Percentiles rank a stretch among this genome's conserved stretches.
phyloP scores from a whole-genome alignment of 1,140 invertebrate species.

The Drosophila sproati region DNA sequence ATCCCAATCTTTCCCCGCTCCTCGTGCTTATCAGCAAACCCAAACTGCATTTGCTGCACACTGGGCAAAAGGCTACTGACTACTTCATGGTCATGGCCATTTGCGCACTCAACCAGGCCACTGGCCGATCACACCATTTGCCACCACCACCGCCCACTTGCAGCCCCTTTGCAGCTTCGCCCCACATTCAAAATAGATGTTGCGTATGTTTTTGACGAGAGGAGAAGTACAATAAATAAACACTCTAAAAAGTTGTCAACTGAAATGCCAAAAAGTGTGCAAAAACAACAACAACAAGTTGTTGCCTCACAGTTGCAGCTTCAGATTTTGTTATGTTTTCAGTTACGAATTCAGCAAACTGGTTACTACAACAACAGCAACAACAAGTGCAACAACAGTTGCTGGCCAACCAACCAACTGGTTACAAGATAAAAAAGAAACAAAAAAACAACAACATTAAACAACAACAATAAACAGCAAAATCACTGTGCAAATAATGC shows the following conservation, averaged over 20 bases:
- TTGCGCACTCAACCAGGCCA: neutral
- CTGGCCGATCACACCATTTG: too few relatives aligned
- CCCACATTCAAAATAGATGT: neutral
- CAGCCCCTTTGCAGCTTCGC: neutral
- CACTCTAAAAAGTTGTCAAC: conserved; percentile 12
- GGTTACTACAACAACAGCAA: conserved; percentile 31
- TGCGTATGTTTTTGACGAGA: conserved; percentile 3
- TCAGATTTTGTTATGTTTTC: neutral
- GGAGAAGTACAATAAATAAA: conserved; percentile 1
- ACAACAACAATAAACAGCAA: conserved; percentile 31
- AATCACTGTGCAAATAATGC: conserved; percentile 46
- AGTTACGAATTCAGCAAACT: conserved; percentile 21
- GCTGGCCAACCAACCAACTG: conserved; percentile 22
- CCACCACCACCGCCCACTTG: too few relatives aligned
- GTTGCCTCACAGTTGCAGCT: conserved; percentile 30
- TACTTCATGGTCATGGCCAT: conserved; percentile 54
- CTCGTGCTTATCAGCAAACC: neutral
- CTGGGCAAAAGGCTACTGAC: conserved; percentile 7
- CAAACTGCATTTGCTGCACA: neutral
- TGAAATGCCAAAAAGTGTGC: conserved; percentile 35
- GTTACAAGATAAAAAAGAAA: conserved; percentile 20
- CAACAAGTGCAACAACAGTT: neutral
- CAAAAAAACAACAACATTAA: conserved; percentile 35
- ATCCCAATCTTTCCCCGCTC: neutral
- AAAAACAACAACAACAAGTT: conserved; percentile 24